Evolutionary conservation across 1,140 invertebrate genomes (phyloP), one percentile per base, ranked within the genome.

Genomic region (Drosophila kanapiae): DNA sequence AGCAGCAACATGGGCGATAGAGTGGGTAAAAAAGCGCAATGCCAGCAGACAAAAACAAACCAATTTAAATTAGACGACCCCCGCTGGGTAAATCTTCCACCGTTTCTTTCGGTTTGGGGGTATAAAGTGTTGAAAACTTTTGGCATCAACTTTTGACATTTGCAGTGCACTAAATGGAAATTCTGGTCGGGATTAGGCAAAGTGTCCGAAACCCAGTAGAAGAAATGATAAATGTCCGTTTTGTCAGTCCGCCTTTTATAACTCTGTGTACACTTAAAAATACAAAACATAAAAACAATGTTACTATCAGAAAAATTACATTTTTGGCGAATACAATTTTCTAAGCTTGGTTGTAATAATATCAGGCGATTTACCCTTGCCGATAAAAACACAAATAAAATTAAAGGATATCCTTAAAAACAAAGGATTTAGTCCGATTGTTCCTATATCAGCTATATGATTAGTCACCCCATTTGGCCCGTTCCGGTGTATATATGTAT

Each of bases 11-110:
- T 45, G 61, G 27, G 6, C 38, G 10, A 31, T 68, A 18, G 48
- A 54, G 62, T 33, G 68, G 65, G 78, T 54, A 58, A 85, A 90
- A 87, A 90, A 90, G 84, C 84, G 84, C 85, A 88, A 83, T 87
- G 84, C 67, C 77, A 86, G 82, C 84, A 85, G 85, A 88, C 78
- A 72, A 90, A 90, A 90, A 90, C 85, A 90, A 88, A 90, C 86
- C 85, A 90, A 90, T 90, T 90, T 90, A 85, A 90, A 91, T 90
- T 88, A 90, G 85, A 88, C 82, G 67, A 47, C 57, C 64, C 51
- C 51, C 23, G 37, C 49, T 56, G 48, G 57, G 48, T 27, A 18
- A 54, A 42, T 53, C 61, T 49, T 67, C 6, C 72, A 31, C n/a
- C 57, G 33, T 33, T 58, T 45, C 18, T 53, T 49, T 54, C 13